Base-by-base conservation (phyloP, 2,888 invertebrate genomes). In the Caenorhabditis plicata region DNA sequence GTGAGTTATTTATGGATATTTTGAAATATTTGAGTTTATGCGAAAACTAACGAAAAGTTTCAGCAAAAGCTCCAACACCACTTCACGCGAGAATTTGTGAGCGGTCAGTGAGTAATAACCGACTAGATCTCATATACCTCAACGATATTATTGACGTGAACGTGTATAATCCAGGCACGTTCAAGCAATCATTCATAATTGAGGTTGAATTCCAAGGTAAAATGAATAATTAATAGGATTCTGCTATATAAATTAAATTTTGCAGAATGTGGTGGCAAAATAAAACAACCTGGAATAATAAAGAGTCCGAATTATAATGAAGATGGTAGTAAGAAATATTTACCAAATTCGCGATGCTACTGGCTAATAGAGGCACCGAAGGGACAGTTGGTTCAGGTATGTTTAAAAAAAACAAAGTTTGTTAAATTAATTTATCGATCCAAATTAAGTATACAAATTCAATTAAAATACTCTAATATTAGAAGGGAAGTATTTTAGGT, bases 311-410 rank as follows among this genome's bases (percentile, higher is more conserved):
- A 67, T 33, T 73, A n/a, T n/a, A 60, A 36, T n/a, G 64, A 46
- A 3, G 68, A 41, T n/a, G 54, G 54, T 7, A 41, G 42, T 5
- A 20, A 32, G 4, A 52, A 50, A 25, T 78, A 78, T 57, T 41
- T 65, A n/a, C 47, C 69, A 27, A 64, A 73, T 46, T 57, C 64
- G 9, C 41, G 69, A 19, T 78, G 78, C 40, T 23, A 70, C 40
- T 78, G 78, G 78, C 25, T 65, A 39, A 54, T 78, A 8, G 46
- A 53, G 31, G 78, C 78, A 4, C 77, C 78, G 5, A 75, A 72
- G 38, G 77, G 77, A 17, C 55, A 64, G 51, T 55, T 74, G 45
- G 64, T 78, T 7, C 40, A 67, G 71, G 77, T 76, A 13, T 26
- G 42, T 22, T 26, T 13, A 22, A 20, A 19, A 38, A n/a, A n/a